These are phyloP conservation scores for Lasius fuliginosus DNA, from an alignment of 2,888 invertebrate species.

Conservation along the genomic window DNA sequence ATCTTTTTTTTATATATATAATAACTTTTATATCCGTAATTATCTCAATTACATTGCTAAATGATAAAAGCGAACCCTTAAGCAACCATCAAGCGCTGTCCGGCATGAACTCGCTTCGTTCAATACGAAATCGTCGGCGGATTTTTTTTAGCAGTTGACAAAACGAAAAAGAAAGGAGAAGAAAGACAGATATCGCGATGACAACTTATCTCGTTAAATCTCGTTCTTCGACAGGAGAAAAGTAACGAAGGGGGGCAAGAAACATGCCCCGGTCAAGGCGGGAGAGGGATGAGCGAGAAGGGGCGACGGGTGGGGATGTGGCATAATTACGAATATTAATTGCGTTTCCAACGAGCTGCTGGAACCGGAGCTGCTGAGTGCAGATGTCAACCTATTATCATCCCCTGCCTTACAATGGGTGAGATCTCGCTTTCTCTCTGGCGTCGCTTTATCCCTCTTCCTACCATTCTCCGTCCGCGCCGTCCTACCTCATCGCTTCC, in stretches of 20 bases:
- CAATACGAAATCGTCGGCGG: slow-evolving; percentile 6
- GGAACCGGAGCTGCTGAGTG: slow-evolving; percentile 83
- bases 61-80: not conserved
- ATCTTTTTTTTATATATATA: not conserved
- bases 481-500: slow-evolving; percentile 56
- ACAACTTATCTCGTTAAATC: slow-evolving; percentile 81
- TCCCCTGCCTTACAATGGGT: slow-evolving; percentile 81
- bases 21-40: not conserved
- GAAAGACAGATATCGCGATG: slow-evolving; percentile 70
- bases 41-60: slow-evolving; percentile 19
- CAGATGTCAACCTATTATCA: slow-evolving; percentile 86
- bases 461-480: slow-evolving; percentile 57
- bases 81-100: not conserved
- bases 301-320: slow-evolving; percentile 74
- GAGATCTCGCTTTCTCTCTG: slow-evolving; percentile 78
- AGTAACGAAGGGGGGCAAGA: slow-evolving; percentile 65
- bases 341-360: slow-evolving; percentile 82
- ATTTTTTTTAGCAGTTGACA: slow-evolving; percentile 46
- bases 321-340: slow-evolving; percentile 85
- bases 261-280: slow-evolving; percentile 35
- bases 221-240: slow-evolving; percentile 70
- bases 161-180: slow-evolving; percentile 46
- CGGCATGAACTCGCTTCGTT: not conserved
- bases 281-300: slow-evolving; percentile 24
- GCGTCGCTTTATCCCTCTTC: slow-evolving; percentile 72